phyloP scores from a whole-genome alignment of 2,888 invertebrate genomes.

The Parnassius glacialis region DNA sequence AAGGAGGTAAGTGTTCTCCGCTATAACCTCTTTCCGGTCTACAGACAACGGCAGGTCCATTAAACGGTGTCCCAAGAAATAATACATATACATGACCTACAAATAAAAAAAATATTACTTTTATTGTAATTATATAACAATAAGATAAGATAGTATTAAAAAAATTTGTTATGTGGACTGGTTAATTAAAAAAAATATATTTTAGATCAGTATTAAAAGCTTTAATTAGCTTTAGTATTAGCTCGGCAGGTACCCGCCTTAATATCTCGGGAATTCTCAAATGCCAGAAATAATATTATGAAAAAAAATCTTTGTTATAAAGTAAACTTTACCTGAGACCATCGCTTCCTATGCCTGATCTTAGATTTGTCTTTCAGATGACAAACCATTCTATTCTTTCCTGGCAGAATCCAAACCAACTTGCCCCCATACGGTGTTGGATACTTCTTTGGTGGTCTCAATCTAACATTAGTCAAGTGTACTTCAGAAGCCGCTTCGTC shows the following conservation, averaged over 20 bases:
- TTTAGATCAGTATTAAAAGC: neutral
- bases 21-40: slow-evolving; percentile 83
- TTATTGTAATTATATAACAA: too few species aligned
- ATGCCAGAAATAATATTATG: neutral
- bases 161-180: too few species aligned
- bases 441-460: slow-evolving; percentile 86
- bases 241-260: neutral
- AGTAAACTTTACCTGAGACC: slow-evolving; percentile 87
- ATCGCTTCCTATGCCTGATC: slow-evolving; percentile 93
- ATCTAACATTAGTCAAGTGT: slow-evolving; percentile 82
- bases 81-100: slow-evolving; percentile 96
- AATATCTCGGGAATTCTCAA: neutral
- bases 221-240: neutral
- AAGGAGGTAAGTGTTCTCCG: slow-evolving; percentile 90
- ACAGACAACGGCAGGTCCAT: slow-evolving; percentile 84
- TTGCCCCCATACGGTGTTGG: slow-evolving; percentile 94
- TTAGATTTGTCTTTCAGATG: slow-evolving; percentile 94
- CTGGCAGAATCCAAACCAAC: slow-evolving; percentile 91
- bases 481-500: slow-evolving; percentile 88
- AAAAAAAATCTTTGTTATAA: neutral
- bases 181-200: too few species aligned
- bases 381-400: slow-evolving; percentile 90
- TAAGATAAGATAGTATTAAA: too few species aligned
- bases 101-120: slow-evolving; percentile 16
- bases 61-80: slow-evolving; percentile 89